phyloP scores from a whole-genome alignment of 1,140 invertebrate genomes.

The Papilio machaon region DNA sequence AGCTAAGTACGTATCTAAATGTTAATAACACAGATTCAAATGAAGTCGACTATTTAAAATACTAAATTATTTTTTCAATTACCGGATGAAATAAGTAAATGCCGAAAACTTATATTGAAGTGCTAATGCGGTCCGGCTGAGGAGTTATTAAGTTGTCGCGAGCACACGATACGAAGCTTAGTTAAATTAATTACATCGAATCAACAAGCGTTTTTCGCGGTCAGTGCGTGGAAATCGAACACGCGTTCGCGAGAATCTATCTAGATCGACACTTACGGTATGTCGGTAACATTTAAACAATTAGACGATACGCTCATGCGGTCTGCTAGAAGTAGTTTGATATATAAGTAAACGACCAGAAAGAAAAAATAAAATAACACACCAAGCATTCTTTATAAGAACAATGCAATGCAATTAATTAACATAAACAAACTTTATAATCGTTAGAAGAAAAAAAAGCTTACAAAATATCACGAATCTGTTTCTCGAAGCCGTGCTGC shows the following conservation, averaged over 20 bases:
- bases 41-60: not conserved
- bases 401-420: too few relatives aligned
- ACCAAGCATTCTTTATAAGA: too few relatives aligned
- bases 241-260: constrained; percentile 55
- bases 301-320: too few relatives aligned
- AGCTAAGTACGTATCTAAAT: not conserved
- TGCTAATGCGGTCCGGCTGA: constrained; percentile 42
- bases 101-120: constrained; percentile 40
- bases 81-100: constrained; percentile 35
- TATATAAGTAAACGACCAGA: too few relatives aligned
- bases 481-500: not conserved
- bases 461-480: not conserved
- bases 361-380: too few relatives aligned
- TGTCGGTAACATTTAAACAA: too few relatives aligned
- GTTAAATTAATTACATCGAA: constrained; percentile 71
- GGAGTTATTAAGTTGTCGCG: constrained; percentile 62
- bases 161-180: constrained; percentile 58
- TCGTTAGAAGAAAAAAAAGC: too few relatives aligned
- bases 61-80: constrained; percentile 27
- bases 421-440: not conserved
- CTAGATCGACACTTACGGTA: constrained; percentile 47
- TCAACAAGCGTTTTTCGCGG: constrained; percentile 64
- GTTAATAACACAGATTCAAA: not conserved
- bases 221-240: constrained; percentile 70
- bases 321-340: too few relatives aligned